A percentile compares a stretch with the other conserved stretches of the same genome.
Evolutionary conservation across 2,888 invertebrate species (phyloP).

Genomic region (Diplolepis rosae): DNA sequence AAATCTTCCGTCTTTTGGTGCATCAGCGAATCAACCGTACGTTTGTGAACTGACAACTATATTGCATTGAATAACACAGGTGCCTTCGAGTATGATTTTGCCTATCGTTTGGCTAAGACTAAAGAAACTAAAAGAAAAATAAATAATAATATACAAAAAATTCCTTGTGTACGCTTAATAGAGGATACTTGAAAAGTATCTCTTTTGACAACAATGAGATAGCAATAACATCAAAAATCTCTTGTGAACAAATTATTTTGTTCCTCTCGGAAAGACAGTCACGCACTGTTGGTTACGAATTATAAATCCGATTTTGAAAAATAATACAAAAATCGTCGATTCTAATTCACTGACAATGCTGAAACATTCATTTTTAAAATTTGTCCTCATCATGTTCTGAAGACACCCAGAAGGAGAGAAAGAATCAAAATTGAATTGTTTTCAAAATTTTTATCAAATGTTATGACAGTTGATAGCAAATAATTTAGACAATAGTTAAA

Average conservation of each 20-base stretch:
- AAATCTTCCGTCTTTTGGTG: conserved; percentile 27
- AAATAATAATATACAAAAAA: conserved; percentile 25
- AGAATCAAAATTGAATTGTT: not conserved
- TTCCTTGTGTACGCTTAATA: conserved; percentile 17
- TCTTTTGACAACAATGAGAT: not conserved
- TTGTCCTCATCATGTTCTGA: not conserved
- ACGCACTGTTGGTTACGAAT: not conserved
- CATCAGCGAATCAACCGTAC: conserved; percentile 25
- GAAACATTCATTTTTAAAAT: not conserved
- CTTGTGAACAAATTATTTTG: not conserved
- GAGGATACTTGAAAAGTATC: conserved; percentile 27
- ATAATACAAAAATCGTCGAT: not conserved
- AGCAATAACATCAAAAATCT: conserved; percentile 22
- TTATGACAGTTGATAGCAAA: not conserved
- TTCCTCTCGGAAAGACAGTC: not conserved
- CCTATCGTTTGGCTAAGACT: conserved; percentile 28
- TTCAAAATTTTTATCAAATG: not conserved
- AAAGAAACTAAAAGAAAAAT: conserved; percentile 6
- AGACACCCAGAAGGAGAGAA: conserved; percentile 27
- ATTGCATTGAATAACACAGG: conserved; percentile 55
- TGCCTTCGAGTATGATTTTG: conserved; percentile 58
- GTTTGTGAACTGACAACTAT: conserved; percentile 23
- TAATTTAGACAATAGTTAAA: conserved; percentile 15
- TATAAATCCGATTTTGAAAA: not conserved
- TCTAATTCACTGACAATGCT: not conserved